These are phyloP conservation scores for Frieseomelitta varia DNA, from an alignment of 1,140 invertebrate species.

Conservation along the genomic window DNA sequence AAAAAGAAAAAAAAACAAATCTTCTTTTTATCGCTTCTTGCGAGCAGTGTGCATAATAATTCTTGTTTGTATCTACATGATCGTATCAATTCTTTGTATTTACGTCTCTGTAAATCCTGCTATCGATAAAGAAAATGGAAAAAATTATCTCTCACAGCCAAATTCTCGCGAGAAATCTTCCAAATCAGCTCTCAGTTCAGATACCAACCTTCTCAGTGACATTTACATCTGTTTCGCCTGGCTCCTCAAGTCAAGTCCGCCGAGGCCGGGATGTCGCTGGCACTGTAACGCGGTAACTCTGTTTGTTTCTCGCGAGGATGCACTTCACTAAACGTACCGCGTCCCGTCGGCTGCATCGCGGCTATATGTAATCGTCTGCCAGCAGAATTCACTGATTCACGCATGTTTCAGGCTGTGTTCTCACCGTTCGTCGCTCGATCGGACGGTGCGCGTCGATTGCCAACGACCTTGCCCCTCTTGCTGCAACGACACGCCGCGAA, in stretches of 20 bases:
- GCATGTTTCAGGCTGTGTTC: conserved; percentile 46
- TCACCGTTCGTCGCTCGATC: conserved; percentile 25
- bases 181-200: background rate
- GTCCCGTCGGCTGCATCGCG: conserved; percentile 52
- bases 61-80: no score
- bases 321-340: conserved; percentile 59
- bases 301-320: conserved; percentile 55
- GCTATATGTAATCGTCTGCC: conserved; percentile 49
- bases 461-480: background rate
- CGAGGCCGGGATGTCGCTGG: conserved; percentile 51
- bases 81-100: no score
- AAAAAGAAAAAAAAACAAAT: no score
- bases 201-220: conserved; percentile 66
- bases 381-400: conserved; percentile 30
- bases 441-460: background rate
- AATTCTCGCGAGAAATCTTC: background rate
- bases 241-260: conserved; percentile 63
- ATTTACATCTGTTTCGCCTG: conserved; percentile 51
- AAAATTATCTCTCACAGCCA: background rate
- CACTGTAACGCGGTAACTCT: conserved; percentile 51
- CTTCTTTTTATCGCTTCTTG: no score
- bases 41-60: no score
- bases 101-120: background rate
- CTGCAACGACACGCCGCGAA: background rate
- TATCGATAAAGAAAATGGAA: background rate